Conservation (phyloP, 30 jellyfish, hydroid and myxozoan genomes). For the Hydractinia symbiolongicarpus region DNA sequence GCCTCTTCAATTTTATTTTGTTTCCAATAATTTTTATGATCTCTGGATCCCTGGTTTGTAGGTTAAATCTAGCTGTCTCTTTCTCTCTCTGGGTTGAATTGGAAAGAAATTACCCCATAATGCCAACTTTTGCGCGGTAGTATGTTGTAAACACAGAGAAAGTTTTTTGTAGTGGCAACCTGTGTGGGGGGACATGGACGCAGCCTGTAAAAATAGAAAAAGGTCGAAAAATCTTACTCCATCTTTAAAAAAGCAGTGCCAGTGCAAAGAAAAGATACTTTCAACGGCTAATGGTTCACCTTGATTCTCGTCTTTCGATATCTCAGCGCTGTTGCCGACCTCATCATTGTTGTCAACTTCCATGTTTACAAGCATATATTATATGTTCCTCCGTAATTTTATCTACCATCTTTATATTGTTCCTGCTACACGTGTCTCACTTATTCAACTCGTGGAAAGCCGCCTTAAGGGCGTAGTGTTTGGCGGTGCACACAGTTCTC, state of each 20-base stretch:
- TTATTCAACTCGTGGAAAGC: too few species aligned
- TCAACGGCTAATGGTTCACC: background rate
- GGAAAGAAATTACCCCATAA: background rate
- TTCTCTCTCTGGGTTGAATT: background rate
- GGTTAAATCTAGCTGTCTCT: background rate
- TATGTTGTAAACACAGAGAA: too few species aligned
- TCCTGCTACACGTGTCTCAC: too few species aligned
- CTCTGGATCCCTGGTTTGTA: too few species aligned
- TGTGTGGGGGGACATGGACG: background rate
- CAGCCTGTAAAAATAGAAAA: background rate
- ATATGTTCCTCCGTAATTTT: background rate
- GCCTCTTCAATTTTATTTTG: too few species aligned
- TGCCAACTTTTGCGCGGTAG: background rate
- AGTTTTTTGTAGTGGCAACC: background rate
- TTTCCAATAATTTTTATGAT: too few species aligned
- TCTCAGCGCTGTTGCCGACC: background rate
- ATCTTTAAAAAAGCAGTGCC: background rate
- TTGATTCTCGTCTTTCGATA: background rate
- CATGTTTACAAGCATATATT: background rate
- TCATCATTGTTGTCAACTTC: constrained; percentile 4
- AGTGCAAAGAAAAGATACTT: background rate
- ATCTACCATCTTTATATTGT: background rate
- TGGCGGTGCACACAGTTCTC: too few species aligned
- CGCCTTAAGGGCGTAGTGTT: too few species aligned
- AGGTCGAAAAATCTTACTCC: background rate